Conservation (phyloP, 2,888 invertebrate species). For the Allophyes oxyacanthae region DNA sequence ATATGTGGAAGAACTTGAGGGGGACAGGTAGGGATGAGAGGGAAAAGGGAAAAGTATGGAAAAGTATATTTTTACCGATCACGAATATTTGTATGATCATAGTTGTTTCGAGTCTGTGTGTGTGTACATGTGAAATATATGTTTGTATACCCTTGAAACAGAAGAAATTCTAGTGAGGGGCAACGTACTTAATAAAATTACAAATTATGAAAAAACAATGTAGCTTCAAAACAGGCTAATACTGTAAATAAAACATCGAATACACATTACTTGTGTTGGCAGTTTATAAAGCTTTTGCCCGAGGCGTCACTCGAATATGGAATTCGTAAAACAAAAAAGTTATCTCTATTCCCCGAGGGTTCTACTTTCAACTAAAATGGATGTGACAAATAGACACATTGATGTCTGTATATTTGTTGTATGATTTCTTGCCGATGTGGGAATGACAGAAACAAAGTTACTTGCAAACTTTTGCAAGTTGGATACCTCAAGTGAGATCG, state of each 20-base stretch:
- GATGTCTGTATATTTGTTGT: slow-evolving; percentile 29
- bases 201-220: too few species aligned
- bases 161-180: too few species aligned
- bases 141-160: too few species aligned
- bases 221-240: not conserved
- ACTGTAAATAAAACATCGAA: slow-evolving; percentile 10
- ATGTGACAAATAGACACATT: slow-evolving; percentile 47
- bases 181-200: too few species aligned
- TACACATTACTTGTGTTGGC: slow-evolving; percentile 13
- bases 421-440: slow-evolving; percentile 40
- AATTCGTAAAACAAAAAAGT: slow-evolving; percentile 48
- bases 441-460: slow-evolving; percentile 27
- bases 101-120: too few species aligned
- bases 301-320: slow-evolving; percentile 32
- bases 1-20: too few species aligned
- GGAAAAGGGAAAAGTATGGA: too few species aligned
- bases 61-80: too few species aligned
- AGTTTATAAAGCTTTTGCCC: slow-evolving; percentile 33
- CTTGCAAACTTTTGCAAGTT: slow-evolving; percentile 6
- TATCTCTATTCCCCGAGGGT: slow-evolving; percentile 38
- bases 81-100: too few species aligned
- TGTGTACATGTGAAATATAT: too few species aligned
- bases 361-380: slow-evolving; percentile 42
- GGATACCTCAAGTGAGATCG: slow-evolving; percentile 12
- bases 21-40: too few species aligned